A percentile compares a stretch with the other conserved stretches of the same genome.
These are phyloP conservation scores for Cryptophagus acutangulus DNA, from an alignment of 2,888 invertebrate genomes.

Conservation along the genomic window DNA sequence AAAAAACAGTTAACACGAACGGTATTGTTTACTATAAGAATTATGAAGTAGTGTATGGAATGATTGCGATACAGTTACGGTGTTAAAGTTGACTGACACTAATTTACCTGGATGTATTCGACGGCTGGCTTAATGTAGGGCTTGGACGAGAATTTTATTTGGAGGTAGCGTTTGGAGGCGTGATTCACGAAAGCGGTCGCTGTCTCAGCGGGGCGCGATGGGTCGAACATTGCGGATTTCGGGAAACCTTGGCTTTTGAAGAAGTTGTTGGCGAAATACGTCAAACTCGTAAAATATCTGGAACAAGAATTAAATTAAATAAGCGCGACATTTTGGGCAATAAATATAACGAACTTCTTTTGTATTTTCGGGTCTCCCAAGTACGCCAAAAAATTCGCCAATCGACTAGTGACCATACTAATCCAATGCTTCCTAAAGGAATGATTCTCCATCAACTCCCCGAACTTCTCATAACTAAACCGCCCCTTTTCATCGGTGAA, in stretches of 20 bases:
- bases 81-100: background rate
- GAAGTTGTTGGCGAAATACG: conserved; percentile 70
- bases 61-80: background rate
- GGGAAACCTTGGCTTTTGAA: conserved; percentile 72
- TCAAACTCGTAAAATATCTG: conserved; percentile 65
- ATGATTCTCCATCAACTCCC: conserved; percentile 75
- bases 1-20: background rate
- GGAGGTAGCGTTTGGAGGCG: conserved; percentile 64
- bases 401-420: conserved; percentile 65
- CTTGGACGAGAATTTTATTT: conserved; percentile 65
- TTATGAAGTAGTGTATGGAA: background rate
- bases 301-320: conserved; percentile 24
- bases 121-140: conserved; percentile 73
- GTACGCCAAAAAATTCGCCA: conserved; percentile 70
- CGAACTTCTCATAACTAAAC: conserved; percentile 66
- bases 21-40: background rate
- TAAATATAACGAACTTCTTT: no score
- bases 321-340: conserved; percentile 12
- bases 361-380: conserved; percentile 72
- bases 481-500: conserved; percentile 67
- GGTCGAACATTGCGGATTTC: conserved; percentile 64
- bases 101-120: conserved; percentile 59
- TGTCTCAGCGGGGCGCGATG: conserved; percentile 64
- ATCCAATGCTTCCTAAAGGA: conserved; percentile 78
- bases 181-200: conserved; percentile 65